Conservation (phyloP, 2,888 invertebrate genomes). For the Phalera bucephala region DNA sequence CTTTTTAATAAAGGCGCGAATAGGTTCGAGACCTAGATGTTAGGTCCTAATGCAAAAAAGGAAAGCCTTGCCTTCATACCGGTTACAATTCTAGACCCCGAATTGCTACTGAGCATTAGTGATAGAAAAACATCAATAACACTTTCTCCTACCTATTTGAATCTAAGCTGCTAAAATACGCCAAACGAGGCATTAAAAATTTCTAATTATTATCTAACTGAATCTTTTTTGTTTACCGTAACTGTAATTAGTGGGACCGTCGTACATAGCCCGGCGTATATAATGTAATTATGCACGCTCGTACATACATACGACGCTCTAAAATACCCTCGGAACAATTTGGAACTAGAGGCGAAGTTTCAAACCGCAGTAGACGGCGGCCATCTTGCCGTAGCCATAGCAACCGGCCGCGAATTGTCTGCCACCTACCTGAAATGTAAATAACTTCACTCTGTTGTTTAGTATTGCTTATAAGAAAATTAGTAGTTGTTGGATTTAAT, state of each 20-base stretch:
- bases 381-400: constrained; percentile 77
- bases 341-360: constrained; percentile 79
- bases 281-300: constrained; percentile 78
- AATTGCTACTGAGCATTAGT: too few species aligned
- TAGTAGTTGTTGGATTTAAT: not conserved
- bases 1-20: too few species aligned
- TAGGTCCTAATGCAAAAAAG: too few species aligned
- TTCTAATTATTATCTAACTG: not conserved
- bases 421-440: constrained; percentile 70
- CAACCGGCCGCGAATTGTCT: constrained; percentile 74
- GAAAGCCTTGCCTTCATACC: too few species aligned
- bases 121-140: too few species aligned
- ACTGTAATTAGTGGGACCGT: constrained; percentile 73
- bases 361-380: constrained; percentile 77
- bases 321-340: constrained; percentile 76
- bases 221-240: constrained; percentile 48
- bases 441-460: constrained; percentile 66
- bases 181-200: too few species aligned
- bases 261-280: constrained; percentile 69
- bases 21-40: too few species aligned
- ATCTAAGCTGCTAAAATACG: too few species aligned
- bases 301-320: constrained; percentile 63
- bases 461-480: constrained; percentile 21
- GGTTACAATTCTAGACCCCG: too few species aligned
- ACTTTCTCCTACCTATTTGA: too few species aligned